phyloP scores from a whole-genome alignment of 2,797 vertebrate species.

The Tokudaia tokunoshimensis region DNA sequence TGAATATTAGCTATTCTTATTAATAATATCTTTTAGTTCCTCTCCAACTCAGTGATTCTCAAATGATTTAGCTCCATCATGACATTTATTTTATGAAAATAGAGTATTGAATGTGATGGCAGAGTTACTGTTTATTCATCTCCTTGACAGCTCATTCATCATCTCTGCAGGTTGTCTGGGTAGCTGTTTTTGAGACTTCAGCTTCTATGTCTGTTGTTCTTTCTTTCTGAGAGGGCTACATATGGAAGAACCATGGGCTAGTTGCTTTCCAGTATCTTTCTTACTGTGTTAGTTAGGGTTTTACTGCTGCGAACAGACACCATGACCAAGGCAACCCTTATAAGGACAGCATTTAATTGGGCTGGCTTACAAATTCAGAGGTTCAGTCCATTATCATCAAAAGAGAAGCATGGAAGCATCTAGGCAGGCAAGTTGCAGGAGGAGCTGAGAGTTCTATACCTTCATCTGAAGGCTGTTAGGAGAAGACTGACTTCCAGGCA shows the following conservation, averaged over 20 bases:
- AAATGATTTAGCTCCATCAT: slow-evolving; percentile 69
- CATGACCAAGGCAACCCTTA: neutral
- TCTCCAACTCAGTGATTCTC: slow-evolving; percentile 68
- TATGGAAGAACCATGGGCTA: neutral
- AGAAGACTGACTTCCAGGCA: neutral
- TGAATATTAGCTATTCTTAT: slow-evolving; percentile 62
- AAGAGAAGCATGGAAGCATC: neutral
- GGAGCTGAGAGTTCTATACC: neutral
- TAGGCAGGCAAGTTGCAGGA: neutral
- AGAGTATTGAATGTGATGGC: slow-evolving; percentile 65
- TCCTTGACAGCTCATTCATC: slow-evolving; percentile 72
- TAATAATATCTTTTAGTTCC: slow-evolving; percentile 59
- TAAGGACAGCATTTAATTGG: neutral
- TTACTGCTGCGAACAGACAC: neutral
- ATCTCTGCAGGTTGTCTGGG: slow-evolving; percentile 40
- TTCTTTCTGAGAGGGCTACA: neutral
- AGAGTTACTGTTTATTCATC: slow-evolving; percentile 73
- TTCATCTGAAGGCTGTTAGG: neutral
- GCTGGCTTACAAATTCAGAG: neutral
- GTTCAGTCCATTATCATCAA: neutral
- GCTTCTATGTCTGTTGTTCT: neutral
- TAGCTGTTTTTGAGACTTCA: slow-evolving; percentile 14
- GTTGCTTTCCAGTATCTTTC: slow-evolving; percentile 18
- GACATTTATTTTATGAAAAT: slow-evolving; percentile 78
- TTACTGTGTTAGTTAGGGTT: neutral